These are phyloP conservation scores for Silvanus unidentatus DNA, from an alignment of 2,888 invertebrate genomes.

Conservation along the genomic window DNA sequence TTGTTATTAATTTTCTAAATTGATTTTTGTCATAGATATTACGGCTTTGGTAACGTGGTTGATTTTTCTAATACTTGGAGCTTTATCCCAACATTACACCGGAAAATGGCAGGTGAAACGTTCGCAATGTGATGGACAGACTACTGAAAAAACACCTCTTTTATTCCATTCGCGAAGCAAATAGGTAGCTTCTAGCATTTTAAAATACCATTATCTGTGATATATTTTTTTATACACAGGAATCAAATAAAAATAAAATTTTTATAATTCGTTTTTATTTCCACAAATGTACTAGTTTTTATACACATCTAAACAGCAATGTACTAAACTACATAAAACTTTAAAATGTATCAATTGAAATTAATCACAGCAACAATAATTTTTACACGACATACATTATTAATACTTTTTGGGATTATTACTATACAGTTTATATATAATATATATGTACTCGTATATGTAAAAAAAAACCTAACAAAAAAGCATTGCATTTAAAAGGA, in stretches of 20 bases:
- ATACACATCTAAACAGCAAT: constrained; percentile 45
- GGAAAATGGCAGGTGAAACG: too few relatives aligned
- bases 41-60: too few relatives aligned
- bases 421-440: constrained; percentile 30
- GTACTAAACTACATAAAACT: constrained; percentile 35
- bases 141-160: too few relatives aligned
- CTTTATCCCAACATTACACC: too few relatives aligned
- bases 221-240: too few relatives aligned
- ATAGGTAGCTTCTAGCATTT: too few relatives aligned
- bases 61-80: too few relatives aligned
- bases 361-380: constrained; percentile 49
- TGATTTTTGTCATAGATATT: too few relatives aligned
- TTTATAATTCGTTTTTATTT: constrained; percentile 18
- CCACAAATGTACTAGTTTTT: constrained; percentile 40
- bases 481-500: constrained; percentile 26
- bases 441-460: constrained; percentile 14
- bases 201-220: too few relatives aligned
- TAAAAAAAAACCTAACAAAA: constrained; percentile 14
- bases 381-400: constrained; percentile 41
- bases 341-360: constrained; percentile 37
- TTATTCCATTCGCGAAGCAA: too few relatives aligned
- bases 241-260: constrained; percentile 3
- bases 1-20: too few relatives aligned
- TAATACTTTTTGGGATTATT: constrained; percentile 29
- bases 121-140: too few relatives aligned